Evolutionary conservation across 2,888 invertebrate genomes (phyloP).

Genomic region (Ligdia adustata): DNA sequence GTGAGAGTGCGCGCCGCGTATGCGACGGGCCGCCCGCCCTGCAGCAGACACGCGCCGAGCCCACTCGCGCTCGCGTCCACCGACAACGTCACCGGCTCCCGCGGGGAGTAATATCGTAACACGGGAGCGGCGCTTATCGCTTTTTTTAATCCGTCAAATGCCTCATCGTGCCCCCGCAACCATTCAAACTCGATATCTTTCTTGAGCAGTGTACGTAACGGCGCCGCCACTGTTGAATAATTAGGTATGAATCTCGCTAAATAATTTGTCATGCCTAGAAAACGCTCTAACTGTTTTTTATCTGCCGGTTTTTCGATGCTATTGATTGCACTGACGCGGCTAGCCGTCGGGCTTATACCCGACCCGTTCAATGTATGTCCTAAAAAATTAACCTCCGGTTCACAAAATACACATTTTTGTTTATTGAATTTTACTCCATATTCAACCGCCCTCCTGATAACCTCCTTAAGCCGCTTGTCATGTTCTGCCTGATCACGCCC

Average conservation of each 20-base stretch:
- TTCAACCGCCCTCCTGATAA: no score
- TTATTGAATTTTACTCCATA: no score
- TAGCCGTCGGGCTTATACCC: no score
- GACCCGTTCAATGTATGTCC: no score
- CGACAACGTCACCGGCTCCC: not conserved
- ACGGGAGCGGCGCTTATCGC: not conserved
- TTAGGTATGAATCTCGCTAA: not conserved
- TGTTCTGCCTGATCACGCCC: no score
- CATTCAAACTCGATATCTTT: constrained; percentile 1
- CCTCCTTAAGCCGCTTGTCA: no score
- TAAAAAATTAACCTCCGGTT: no score
- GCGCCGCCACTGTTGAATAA: not conserved
- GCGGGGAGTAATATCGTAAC: not conserved
- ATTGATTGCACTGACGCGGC: constrained; percentile 3
- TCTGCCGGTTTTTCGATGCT: not conserved
- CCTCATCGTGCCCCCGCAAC: not conserved
- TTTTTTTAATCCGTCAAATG: no score
- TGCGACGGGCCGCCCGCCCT: not conserved
- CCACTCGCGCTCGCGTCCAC: not conserved
- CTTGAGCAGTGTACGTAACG: not conserved
- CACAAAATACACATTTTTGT: no score
- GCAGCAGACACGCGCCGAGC: not conserved
- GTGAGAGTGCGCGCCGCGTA: constrained; percentile 21
- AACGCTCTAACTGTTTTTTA: no score
- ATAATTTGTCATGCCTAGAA: constrained; percentile 1